Base-by-base conservation (phyloP, 2,797 vertebrate genomes). In the Atherinosoma microstoma region DNA sequence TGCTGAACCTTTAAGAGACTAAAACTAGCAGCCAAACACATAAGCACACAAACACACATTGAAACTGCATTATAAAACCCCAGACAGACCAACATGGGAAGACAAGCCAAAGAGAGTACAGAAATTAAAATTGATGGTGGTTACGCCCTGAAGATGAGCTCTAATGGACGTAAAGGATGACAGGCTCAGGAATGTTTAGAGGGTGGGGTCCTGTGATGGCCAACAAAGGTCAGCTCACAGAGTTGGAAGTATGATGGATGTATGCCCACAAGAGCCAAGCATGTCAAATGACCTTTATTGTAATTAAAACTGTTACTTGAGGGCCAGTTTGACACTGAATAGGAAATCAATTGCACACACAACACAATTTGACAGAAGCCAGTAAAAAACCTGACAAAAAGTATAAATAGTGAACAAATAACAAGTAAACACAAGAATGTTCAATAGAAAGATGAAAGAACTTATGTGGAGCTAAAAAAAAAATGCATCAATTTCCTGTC, bases 201-300 rank as follows among this genome's bases (percentile, higher is more conserved):
- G n/a, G 24, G 64, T 42, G 42, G 1, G 58, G 58, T 30, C 1
- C 18, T 0, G 27, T 63, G 73, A 82, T 51, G 38, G 75, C 79
- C 38, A 16, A 83, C 79, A 92, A 93, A 92, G 90, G 89, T 94
- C 91, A 88, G 75, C 83, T 67, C 11, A 58, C 81, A 64, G 83
- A 61, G 76, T 5, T 29, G 68, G 82, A 79, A 60, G 70, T 69
- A 64, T 92, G 91, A 93, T 84, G 90, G 88, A 92, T 87, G 84
- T 66, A 6, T 27, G 68, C 84, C 83, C 67, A 7, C 49, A 69
- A 57, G 67, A 73, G 54, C 35, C 29, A 0, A 75, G 58, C 70
- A 87, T 87, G 82, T 84, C 81, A 82, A 78, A 79, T 88, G 84
- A 92, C 87, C 89, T 90, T 92, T 86, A 67, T 47, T 75, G 42